Evolutionary conservation across 2,888 invertebrate species (phyloP).

Genomic region (Heliconius aoede): DNA sequence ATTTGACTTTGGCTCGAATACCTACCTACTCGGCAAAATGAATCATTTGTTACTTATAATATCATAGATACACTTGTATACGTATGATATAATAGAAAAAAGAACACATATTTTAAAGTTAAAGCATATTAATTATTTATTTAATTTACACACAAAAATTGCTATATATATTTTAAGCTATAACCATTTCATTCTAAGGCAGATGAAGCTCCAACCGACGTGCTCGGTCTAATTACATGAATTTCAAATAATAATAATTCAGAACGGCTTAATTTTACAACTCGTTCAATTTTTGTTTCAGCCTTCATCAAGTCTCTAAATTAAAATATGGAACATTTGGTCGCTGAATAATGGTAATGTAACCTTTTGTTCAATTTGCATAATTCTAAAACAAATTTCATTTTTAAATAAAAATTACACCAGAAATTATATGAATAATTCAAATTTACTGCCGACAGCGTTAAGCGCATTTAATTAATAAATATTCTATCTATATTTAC

Average conservation of each 20-base stretch:
- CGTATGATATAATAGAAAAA: no score
- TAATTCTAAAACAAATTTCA: conserved; percentile 48
- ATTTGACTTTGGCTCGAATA: no score
- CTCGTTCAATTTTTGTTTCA: conserved; percentile 21
- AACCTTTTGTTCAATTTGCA: conserved; percentile 47
- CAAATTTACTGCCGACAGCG: conserved; percentile 43
- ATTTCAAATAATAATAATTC: conserved; percentile 27
- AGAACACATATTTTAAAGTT: no score
- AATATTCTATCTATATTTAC: conserved; percentile 23
- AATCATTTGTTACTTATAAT: no score
- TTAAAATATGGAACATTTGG: conserved; percentile 36
- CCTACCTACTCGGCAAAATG: no score
- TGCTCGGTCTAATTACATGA: not conserved
- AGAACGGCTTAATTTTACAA: conserved; percentile 8
- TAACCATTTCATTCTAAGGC: not conserved
- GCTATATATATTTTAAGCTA: not conserved
- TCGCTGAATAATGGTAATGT: conserved; percentile 36
- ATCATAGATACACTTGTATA: no score
- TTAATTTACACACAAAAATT: not conserved
- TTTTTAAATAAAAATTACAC: conserved; percentile 45
- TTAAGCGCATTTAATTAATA: conserved; percentile 25
- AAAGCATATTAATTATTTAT: no score
- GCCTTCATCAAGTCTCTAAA: conserved; percentile 35
- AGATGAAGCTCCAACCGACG: not conserved
- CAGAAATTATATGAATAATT: conserved; percentile 46